A percentile compares a stretch with the other conserved stretches of the same genome.
Conservation (phyloP, 2,888 invertebrate genomes). For the Caenorhabditis sinica region DNA sequence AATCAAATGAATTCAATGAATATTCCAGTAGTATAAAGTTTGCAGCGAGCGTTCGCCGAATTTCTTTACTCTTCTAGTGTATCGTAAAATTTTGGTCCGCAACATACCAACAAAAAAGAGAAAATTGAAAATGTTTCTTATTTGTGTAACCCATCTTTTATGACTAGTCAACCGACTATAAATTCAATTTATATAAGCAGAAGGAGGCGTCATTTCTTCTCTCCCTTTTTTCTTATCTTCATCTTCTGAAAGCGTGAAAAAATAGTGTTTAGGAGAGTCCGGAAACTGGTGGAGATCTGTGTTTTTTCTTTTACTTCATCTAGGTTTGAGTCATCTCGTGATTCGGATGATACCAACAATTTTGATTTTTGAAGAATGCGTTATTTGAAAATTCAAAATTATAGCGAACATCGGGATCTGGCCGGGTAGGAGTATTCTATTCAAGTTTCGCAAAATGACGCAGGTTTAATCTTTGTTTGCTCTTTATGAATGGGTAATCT, state of each 20-base stretch:
- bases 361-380: too few relatives aligned
- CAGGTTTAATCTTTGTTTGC: too few relatives aligned
- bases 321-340: not conserved
- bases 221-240: not conserved
- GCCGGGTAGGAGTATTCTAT: too few relatives aligned
- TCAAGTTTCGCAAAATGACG: too few relatives aligned
- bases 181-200: conserved; percentile 50
- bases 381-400: too few relatives aligned
- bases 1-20: conserved; percentile 12
- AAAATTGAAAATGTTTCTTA: conserved; percentile 4
- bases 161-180: conserved; percentile 56
- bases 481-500: too few relatives aligned
- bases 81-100: conserved; percentile 6
- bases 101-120: not conserved
- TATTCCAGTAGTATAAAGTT: conserved; percentile 12
- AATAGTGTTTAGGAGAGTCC: not conserved
- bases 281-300: not conserved
- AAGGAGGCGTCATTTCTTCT: conserved; percentile 21
- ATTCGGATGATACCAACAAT: not conserved
- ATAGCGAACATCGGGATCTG: too few relatives aligned
- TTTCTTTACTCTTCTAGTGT: too few relatives aligned
- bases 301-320: not conserved
- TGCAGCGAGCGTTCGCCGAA: conserved; percentile 9
- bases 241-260: conserved; percentile 11
- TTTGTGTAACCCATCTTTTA: conserved; percentile 24